Conservation (phyloP, 1,140 invertebrate genomes). For the Drosophila triauraria region DNA sequence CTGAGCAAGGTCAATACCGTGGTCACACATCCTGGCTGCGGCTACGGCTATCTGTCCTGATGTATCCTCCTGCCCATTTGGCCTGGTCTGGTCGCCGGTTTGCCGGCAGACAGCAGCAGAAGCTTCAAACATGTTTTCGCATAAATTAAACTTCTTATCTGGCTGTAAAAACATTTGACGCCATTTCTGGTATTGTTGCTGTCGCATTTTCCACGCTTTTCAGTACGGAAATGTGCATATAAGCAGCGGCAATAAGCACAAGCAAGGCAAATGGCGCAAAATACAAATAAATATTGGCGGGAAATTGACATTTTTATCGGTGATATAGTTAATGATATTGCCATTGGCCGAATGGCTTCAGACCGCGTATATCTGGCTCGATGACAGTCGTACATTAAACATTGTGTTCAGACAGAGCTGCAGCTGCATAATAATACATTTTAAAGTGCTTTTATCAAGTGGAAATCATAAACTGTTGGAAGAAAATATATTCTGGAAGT, state of each 20-base stretch:
- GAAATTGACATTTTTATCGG: slow-evolving; percentile 71
- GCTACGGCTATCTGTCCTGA: slow-evolving; percentile 2
- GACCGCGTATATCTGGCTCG: slow-evolving; percentile 3
- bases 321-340: slow-evolving; percentile 73
- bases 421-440: not conserved
- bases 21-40: slow-evolving; percentile 44
- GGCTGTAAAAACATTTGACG: slow-evolving; percentile 81
- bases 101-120: slow-evolving; percentile 8
- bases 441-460: slow-evolving; percentile 1
- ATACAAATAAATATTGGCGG: slow-evolving; percentile 61
- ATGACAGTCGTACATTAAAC: slow-evolving; percentile 11
- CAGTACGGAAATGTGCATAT: slow-evolving; percentile 67
- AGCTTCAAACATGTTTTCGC: slow-evolving; percentile 83
- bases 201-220: slow-evolving; percentile 29
- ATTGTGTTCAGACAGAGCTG: slow-evolving; percentile 2
- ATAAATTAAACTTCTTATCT: slow-evolving; percentile 85
- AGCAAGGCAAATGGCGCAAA: slow-evolving; percentile 33
- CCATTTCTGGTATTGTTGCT: slow-evolving; percentile 56
- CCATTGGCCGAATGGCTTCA: slow-evolving; percentile 25
- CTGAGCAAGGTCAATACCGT: slow-evolving; percentile 70
- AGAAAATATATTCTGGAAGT: not conserved
- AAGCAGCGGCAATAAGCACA: slow-evolving; percentile 41
- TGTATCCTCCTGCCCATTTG: slow-evolving; percentile 12
- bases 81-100: slow-evolving; percentile 13
- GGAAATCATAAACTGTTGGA: too few relatives aligned